phyloP scores from a whole-genome alignment of 1,140 invertebrate species.

The Drosophila ficusphila region DNA sequence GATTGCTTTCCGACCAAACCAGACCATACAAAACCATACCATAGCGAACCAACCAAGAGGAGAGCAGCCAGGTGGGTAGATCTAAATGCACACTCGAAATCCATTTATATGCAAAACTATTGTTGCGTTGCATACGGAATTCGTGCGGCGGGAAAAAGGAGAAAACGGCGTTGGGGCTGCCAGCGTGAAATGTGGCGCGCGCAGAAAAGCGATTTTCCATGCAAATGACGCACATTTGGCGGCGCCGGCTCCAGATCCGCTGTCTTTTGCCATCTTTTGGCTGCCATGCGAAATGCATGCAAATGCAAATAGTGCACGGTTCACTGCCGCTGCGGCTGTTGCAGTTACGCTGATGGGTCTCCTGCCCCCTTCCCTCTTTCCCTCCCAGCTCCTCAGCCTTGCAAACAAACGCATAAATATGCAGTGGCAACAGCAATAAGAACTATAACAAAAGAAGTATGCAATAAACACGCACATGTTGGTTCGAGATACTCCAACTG shows the following conservation, averaged over 20 bases:
- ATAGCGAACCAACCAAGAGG: not conserved
- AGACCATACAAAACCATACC: not conserved
- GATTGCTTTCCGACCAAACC: not conserved
- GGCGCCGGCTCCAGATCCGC: conserved; percentile 28
- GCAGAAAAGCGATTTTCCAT: conserved; percentile 73
- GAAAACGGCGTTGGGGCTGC: conserved; percentile 12
- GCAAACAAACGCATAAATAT: conserved; percentile 81
- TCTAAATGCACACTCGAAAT: conserved; percentile 81
- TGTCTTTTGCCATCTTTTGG: conserved; percentile 66
- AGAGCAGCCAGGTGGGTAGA: conserved; percentile 50
- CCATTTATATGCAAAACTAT: conserved; percentile 84
- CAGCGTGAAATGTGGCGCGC: conserved; percentile 50
- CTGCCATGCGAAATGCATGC: conserved; percentile 75
- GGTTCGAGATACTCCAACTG: conserved; percentile 23
- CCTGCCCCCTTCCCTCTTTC: not conserved
- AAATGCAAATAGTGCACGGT: conserved; percentile 68
- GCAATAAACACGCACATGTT: conserved; percentile 75
- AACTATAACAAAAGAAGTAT: conserved; percentile 61
- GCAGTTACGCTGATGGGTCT: conserved; percentile 33
- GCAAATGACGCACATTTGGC: conserved; percentile 80
- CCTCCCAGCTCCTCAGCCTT: conserved; percentile 13
- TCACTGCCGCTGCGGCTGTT: conserved; percentile 62
- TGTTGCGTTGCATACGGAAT: conserved; percentile 82
- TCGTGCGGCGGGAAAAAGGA: conserved; percentile 41
- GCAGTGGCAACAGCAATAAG: conserved; percentile 44